Conservation (phyloP, 1,140 invertebrate species). For the Euschistus heros region DNA sequence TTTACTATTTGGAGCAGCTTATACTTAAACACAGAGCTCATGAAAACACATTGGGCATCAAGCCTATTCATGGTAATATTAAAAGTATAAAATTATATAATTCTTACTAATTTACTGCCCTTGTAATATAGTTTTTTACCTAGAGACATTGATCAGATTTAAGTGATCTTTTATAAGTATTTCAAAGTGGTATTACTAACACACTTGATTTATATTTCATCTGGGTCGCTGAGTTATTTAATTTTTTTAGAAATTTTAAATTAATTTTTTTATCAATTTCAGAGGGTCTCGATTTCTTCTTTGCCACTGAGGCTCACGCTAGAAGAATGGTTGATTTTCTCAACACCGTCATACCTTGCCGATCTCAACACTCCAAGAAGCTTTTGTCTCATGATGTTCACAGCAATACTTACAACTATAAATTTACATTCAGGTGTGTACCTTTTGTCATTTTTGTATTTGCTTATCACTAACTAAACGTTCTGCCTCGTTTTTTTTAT, state of each 20-base stretch:
- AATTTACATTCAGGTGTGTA: constrained; percentile 60
- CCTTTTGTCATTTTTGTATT: too few species aligned
- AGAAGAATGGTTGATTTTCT: constrained; percentile 95
- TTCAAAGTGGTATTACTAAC: too few species aligned
- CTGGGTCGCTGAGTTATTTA: too few species aligned
- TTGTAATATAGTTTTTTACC: background rate
- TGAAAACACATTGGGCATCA: constrained; percentile 84
- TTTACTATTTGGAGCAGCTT: constrained; percentile 95
- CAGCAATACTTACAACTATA: constrained; percentile 95
- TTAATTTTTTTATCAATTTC: constrained; percentile 32
- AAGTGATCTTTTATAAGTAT: too few species aligned
- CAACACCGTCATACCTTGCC: constrained; percentile 70
- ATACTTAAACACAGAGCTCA: constrained; percentile 94
- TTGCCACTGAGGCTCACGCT: constrained; percentile 76
- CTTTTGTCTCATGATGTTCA: constrained; percentile 95
- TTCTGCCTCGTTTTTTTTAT: too few species aligned
- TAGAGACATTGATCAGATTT: too few species aligned
- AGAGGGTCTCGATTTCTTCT: constrained; percentile 97
- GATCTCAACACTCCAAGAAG: constrained; percentile 83
- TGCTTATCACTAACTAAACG: too few species aligned
- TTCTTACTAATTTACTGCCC: background rate
- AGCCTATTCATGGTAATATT: constrained; percentile 69
- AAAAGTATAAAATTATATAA: background rate
- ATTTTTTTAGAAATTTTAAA: background rate
- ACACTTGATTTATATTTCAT: too few species aligned